phyloP scores from a whole-genome alignment of 2,797 vertebrate species.

The Pseudochaenichthys georgianus region DNA sequence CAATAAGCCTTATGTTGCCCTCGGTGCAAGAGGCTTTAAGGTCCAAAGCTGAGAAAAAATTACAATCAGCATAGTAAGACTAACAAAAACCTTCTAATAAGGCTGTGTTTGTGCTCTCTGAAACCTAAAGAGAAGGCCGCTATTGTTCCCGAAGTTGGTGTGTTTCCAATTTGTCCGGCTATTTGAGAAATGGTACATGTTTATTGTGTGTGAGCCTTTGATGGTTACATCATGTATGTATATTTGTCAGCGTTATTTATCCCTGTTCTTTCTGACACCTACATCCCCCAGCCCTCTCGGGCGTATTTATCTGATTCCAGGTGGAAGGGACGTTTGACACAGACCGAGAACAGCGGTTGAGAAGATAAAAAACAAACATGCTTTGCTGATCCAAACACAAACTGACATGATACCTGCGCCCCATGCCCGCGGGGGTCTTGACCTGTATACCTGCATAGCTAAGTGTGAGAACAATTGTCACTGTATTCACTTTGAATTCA shows the following conservation, averaged over 20 bases:
- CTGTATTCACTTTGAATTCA: neutral
- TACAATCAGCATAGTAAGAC: neutral
- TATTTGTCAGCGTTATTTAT: conserved; percentile 8
- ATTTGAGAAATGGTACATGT: neutral
- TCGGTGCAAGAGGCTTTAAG: neutral
- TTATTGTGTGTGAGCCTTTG: neutral
- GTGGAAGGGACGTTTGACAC: neutral
- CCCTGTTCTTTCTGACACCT: conserved; percentile 3
- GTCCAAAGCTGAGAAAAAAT: conserved; percentile 3
- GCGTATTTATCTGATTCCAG: neutral
- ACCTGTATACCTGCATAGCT: neutral
- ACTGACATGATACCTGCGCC: neutral
- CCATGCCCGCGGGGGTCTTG: neutral
- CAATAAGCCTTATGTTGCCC: neutral
- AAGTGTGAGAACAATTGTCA: neutral
- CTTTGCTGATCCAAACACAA: neutral
- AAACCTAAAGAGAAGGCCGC: conserved; percentile 2
- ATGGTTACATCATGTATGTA: neutral
- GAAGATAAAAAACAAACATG: neutral
- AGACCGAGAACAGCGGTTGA: neutral
- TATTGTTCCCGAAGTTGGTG: conserved; percentile 5
- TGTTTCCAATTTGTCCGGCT: neutral
- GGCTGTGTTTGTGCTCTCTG: conserved; percentile 12
- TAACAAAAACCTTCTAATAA: neutral
- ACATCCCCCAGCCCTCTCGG: neutral